Base-by-base conservation (phyloP, 2,888 invertebrate species). In the Polyommatus icarus region DNA sequence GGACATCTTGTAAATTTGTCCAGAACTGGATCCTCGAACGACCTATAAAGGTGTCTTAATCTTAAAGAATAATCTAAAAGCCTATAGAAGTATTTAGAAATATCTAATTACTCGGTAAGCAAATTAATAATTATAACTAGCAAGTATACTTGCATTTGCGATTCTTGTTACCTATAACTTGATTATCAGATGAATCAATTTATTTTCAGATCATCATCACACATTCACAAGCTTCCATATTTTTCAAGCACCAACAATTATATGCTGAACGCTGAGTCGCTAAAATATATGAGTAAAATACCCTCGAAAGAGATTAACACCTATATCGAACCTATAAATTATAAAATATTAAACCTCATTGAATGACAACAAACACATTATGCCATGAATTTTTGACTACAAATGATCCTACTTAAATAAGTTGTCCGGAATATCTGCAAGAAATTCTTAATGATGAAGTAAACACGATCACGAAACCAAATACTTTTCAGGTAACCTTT, bases 1-100 rank as follows among this genome's bases (percentile, higher is more conserved):
- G 72, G 46, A 73, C 72, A 73, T 73, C n/a, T n/a, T 46, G 20
- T 40, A 73, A 24, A 24, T 73, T 73, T 73, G 73, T 73, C 50
- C 73, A 46, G 46, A 50, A 24, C 50, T 10, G 50, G 73, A 40
- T 59, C 18, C 59, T 59, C 18, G 20, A 10, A 59, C 59, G 59
- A 59, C 59, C 59, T 59, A 1, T 20, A 59, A 59, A 20, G 20
- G 59, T 20, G 4, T n/a, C 57, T 20, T n/a, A 59, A 8, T 59
- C 8, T 10, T 61, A 12, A 3, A 24, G 20, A 20, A 61, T 24
- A 24, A 3, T 24, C 8, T 24, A 61, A 20, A 24, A 24, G 20
- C 20, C 61, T 24, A 10, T 20, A 20, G 10, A 61, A 24, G 24
- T 61, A 46, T 46, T 46, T 46, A 46, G 46, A 46, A 46, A 46